Evolutionary conservation across 2,113 vertebrate species (phyloP).

Genomic region (Crotalus viridis): DNA sequence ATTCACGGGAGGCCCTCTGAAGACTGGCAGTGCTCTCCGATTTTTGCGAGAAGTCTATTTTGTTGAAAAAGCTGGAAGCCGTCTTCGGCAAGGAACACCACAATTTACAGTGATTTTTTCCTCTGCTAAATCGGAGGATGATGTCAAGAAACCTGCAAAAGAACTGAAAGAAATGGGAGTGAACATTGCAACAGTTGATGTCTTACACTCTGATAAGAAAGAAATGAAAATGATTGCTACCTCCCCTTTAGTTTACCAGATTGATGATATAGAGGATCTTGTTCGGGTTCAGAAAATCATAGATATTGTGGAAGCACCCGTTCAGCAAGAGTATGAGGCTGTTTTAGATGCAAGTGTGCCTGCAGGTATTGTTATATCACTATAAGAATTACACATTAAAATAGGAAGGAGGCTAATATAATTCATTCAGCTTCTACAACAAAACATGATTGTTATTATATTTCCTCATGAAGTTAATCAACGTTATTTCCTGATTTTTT

Average conservation of each 20-base stretch:
- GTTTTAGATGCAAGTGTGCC: not conserved
- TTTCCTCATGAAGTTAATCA: not conserved
- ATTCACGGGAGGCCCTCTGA: conserved; percentile 49
- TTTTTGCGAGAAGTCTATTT: conserved; percentile 68
- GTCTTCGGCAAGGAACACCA: conserved; percentile 61
- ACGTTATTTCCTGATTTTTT: not conserved
- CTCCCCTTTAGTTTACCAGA: conserved; percentile 28
- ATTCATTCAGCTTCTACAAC: not conserved
- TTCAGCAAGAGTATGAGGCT: not conserved
- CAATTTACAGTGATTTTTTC: conserved; percentile 76
- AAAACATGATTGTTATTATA: not conserved
- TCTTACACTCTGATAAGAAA: conserved; percentile 40
- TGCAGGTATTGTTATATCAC: conserved; percentile 45
- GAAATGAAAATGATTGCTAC: conserved; percentile 60
- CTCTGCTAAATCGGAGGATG: conserved; percentile 70
- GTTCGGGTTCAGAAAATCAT: not conserved
- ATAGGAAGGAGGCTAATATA: not conserved
- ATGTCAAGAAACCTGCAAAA: conserved; percentile 45
- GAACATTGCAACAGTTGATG: conserved; percentile 66
- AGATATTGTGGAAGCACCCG: conserved; percentile 43
- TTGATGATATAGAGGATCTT: conserved; percentile 1
- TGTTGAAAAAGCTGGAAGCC: conserved; percentile 63
- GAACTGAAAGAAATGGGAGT: conserved; percentile 67
- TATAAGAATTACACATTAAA: not conserved
- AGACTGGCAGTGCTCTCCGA: conserved; percentile 63